phyloP scores from a whole-genome alignment of 2,888 invertebrate species.

The Silvanus unidentatus region DNA sequence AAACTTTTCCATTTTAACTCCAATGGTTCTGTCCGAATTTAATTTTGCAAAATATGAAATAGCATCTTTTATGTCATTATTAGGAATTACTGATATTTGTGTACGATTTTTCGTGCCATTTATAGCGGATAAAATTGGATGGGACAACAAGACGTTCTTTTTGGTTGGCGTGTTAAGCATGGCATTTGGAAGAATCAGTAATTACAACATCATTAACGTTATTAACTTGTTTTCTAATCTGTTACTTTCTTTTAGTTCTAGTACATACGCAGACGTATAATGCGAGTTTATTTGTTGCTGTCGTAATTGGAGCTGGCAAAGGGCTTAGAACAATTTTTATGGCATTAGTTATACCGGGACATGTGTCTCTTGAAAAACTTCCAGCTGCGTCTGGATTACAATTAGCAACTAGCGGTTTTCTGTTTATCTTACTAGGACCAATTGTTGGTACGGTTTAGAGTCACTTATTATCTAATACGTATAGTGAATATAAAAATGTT shows the following conservation, averaged over 20 bases:
- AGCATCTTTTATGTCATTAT: slow-evolving; percentile 63
- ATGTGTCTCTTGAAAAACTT: slow-evolving; percentile 62
- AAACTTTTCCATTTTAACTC: slow-evolving; percentile 67
- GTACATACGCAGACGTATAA: slow-evolving; percentile 55
- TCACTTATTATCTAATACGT: neutral
- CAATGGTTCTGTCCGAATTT: slow-evolving; percentile 66
- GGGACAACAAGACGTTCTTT: slow-evolving; percentile 67
- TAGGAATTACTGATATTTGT: slow-evolving; percentile 60
- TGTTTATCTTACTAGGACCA: slow-evolving; percentile 58
- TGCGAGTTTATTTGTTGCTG: slow-evolving; percentile 54
- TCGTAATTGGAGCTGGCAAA: slow-evolving; percentile 65
- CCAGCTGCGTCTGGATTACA: slow-evolving; percentile 68
- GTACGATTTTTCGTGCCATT: slow-evolving; percentile 64
- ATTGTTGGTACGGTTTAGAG: slow-evolving; percentile 60
- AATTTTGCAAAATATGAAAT: slow-evolving; percentile 56
- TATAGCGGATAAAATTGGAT: slow-evolving; percentile 61
- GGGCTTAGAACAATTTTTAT: slow-evolving; percentile 68
- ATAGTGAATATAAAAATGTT: neutral
- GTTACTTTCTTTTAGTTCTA: slow-evolving; percentile 47
- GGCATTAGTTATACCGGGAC: slow-evolving; percentile 65
- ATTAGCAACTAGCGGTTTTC: slow-evolving; percentile 59
- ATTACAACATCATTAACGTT: slow-evolving; percentile 25
- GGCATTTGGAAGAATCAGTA: slow-evolving; percentile 61
- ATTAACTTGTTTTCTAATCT: neutral
- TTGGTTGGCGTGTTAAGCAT: slow-evolving; percentile 62